Evolutionary conservation across 2,113 vertebrate species (phyloP).

Genomic region (Corythaixoides concolor): DNA sequence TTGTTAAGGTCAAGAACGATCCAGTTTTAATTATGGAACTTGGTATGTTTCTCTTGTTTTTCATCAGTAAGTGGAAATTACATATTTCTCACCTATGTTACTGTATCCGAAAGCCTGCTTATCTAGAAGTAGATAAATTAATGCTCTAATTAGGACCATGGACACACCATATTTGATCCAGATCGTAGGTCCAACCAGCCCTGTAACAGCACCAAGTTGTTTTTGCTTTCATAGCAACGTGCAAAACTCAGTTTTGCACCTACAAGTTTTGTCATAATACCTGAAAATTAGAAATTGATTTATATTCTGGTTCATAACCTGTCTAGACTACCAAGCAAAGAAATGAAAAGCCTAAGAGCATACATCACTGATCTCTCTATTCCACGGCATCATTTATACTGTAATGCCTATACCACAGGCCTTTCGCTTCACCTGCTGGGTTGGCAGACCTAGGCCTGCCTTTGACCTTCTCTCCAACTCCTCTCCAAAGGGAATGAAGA

Average conservation of each 20-base stretch:
- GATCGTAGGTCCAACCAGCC: neutral
- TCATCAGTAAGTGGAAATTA: neutral
- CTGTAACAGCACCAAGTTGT: neutral
- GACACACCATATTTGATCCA: neutral
- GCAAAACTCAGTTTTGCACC: neutral
- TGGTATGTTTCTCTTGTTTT: neutral
- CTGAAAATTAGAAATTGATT: constrained; percentile 15
- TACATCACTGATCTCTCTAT: neutral
- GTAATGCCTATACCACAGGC: neutral
- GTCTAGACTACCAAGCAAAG: neutral
- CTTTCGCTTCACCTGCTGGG: neutral
- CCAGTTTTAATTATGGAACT: neutral
- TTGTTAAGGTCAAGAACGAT: constrained; percentile 8
- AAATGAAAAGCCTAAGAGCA: neutral
- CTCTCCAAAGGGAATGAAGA: neutral
- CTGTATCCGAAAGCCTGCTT: neutral
- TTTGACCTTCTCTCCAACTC: neutral
- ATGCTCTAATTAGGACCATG: neutral
- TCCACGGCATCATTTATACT: neutral
- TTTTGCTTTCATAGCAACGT: neutral
- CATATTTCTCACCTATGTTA: neutral
- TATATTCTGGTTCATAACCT: neutral
- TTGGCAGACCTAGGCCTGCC: neutral
- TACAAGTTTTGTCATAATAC: neutral
- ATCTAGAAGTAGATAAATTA: neutral